Evolutionary conservation across 2,888 invertebrate genomes (phyloP).

Genomic region (Drosophila lutescens): DNA sequence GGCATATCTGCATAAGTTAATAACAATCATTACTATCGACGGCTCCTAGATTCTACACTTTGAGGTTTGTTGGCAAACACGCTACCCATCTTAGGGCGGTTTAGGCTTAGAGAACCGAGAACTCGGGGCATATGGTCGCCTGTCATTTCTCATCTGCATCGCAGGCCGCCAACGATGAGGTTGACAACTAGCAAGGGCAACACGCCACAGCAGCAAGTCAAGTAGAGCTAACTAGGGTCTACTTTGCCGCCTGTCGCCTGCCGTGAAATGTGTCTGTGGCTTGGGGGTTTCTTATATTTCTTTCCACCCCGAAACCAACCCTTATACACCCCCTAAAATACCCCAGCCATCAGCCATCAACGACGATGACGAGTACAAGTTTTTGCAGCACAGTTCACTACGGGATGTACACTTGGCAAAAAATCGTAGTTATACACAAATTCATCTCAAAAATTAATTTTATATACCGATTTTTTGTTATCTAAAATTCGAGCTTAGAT

Average conservation of each 20-base stretch:
- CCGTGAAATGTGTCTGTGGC: constrained; percentile 52
- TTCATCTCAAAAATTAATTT: no score
- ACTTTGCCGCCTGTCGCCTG: constrained; percentile 41
- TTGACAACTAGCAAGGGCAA: constrained; percentile 58
- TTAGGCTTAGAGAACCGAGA: constrained; percentile 47
- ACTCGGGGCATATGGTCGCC: constrained; percentile 52
- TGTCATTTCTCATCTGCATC: constrained; percentile 38
- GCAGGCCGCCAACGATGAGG: constrained; percentile 34
- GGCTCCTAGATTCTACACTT: constrained; percentile 17
- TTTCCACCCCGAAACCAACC: background rate
- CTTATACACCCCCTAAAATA: background rate
- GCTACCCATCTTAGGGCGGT: constrained; percentile 19
- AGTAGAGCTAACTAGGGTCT: constrained; percentile 45
- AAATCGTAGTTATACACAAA: no score
- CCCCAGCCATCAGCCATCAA: constrained; percentile 20
- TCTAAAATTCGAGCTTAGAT: no score
- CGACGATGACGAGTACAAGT: constrained; percentile 61
- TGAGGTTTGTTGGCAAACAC: constrained; percentile 32
- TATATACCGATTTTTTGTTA: no score
- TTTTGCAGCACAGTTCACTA: constrained; percentile 40
- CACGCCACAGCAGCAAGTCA: constrained; percentile 37
- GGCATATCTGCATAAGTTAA: constrained; percentile 57
- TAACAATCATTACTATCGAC: constrained; percentile 75
- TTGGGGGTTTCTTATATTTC: constrained; percentile 27
- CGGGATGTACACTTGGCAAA: constrained; percentile 1